Conservation (phyloP, 2,888 invertebrate species). For the Microctonus aethiopoides region DNA sequence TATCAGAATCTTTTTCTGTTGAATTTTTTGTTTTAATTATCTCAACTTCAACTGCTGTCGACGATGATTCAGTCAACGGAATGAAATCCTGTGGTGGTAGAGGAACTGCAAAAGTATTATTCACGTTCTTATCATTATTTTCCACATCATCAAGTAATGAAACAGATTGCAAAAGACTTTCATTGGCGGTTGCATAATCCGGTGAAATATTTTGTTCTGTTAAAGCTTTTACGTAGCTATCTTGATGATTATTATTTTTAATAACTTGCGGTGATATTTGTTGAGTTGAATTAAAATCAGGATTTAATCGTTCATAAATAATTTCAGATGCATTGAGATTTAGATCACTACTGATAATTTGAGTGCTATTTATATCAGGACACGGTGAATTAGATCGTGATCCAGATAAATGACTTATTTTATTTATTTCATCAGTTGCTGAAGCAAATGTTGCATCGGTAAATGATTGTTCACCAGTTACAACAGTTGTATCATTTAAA, state of each 20-base stretch:
- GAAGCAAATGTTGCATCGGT: slow-evolving; percentile 56
- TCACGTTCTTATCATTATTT: background rate
- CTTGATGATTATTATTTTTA: background rate
- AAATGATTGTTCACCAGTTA: slow-evolving; percentile 46
- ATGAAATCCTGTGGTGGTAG: background rate
- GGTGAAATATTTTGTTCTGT: slow-evolving; percentile 9
- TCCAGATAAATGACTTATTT: background rate
- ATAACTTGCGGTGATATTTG: background rate
- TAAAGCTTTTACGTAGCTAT: background rate
- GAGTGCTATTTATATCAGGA: background rate
- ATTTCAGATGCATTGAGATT: slow-evolving; percentile 4
- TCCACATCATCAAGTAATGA: background rate
- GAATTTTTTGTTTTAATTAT: background rate
- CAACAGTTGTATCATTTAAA: slow-evolving; percentile 40
- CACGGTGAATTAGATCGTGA: background rate
- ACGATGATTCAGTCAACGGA: background rate
- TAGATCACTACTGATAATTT: background rate
- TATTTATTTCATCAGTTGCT: slow-evolving; percentile 46
- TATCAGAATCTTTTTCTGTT: background rate
- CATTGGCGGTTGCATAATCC: slow-evolving; percentile 12
- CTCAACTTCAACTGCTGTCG: background rate
- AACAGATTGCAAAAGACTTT: background rate
- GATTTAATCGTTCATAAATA: background rate
- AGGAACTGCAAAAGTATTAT: background rate
- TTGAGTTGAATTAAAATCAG: slow-evolving; percentile 5